A percentile compares a stretch with the other conserved stretches of the same genome.
phyloP scores from a whole-genome alignment of 2,113 vertebrate genomes.

The Cercocebus atys region DNA sequence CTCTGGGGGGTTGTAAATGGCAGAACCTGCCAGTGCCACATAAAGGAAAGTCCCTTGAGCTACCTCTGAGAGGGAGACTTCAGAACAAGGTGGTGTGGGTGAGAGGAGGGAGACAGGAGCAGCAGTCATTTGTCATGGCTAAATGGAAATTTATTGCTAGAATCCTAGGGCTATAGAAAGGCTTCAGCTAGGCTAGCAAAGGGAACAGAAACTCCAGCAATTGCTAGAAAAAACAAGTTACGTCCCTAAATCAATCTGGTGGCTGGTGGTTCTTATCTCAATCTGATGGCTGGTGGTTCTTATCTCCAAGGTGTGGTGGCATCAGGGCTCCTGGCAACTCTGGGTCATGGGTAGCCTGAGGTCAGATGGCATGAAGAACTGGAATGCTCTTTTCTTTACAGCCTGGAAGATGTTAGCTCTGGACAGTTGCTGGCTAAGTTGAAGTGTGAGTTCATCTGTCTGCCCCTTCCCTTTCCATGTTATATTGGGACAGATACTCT shows the following conservation, averaged over 20 bases:
- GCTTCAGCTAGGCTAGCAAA: conserved; percentile 1
- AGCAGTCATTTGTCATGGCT: conserved; percentile 59
- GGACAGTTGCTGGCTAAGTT: background rate
- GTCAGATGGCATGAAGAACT: background rate
- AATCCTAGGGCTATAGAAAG: conserved; percentile 27
- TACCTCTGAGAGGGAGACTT: conserved; percentile 51
- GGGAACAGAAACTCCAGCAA: conserved; percentile 24
- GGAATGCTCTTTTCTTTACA: background rate
- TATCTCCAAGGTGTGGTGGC: background rate
- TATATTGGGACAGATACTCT: background rate
- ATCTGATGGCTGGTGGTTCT: background rate
- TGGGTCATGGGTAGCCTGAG: background rate
- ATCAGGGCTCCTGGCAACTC: background rate
- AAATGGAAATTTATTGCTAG: conserved; percentile 61
- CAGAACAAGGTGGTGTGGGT: background rate
- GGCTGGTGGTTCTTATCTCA: background rate
- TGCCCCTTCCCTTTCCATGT: background rate
- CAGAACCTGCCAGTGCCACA: background rate
- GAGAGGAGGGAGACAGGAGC: background rate
- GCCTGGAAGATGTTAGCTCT: background rate
- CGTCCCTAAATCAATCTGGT: background rate
- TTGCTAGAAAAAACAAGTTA: conserved; percentile 26
- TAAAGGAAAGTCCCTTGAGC: conserved; percentile 7
- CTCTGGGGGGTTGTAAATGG: background rate
- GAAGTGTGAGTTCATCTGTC: background rate